A percentile compares a stretch with the other conserved stretches of the same genome.
These are phyloP conservation scores for Caenorhabditis imperialis DNA, from an alignment of 2,888 invertebrate species.

Conservation along the genomic window DNA sequence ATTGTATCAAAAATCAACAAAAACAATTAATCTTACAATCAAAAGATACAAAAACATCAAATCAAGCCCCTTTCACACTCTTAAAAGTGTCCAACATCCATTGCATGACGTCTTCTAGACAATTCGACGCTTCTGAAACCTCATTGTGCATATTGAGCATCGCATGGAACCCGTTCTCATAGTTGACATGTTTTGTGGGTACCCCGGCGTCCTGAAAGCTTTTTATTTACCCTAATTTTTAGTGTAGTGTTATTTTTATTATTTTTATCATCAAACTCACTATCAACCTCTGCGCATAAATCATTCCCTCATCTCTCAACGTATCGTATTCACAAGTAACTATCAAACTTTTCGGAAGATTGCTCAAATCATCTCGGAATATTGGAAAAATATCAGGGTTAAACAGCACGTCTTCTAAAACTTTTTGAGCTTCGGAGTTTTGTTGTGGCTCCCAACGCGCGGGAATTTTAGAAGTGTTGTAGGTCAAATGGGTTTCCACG, in stretches of 20 bases:
- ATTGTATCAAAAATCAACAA: no score
- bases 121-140: conserved; percentile 53
- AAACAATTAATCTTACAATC: no score
- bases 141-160: conserved; percentile 71
- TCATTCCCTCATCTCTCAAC: conserved; percentile 78
- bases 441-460: conserved; percentile 15
- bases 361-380: conserved; percentile 71
- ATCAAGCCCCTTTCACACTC: no score
- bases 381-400: conserved; percentile 78
- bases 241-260: no score
- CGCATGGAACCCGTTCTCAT: conserved; percentile 68
- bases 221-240: neutral
- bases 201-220: conserved; percentile 62
- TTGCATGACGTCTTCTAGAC: conserved; percentile 41
- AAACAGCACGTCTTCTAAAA: conserved; percentile 59
- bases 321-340: conserved; percentile 79
- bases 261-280: no score
- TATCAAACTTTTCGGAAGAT: conserved; percentile 78
- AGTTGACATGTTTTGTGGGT: conserved; percentile 70
- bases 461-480: conserved; percentile 33
- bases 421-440: conserved; percentile 45
- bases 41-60: no score
- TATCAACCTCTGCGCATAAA: conserved; percentile 78
- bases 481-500: conserved; percentile 28
- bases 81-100: conserved; percentile 31